Conservation (phyloP, 1,140 invertebrate species). For the Eriocheir sinensis region DNA sequence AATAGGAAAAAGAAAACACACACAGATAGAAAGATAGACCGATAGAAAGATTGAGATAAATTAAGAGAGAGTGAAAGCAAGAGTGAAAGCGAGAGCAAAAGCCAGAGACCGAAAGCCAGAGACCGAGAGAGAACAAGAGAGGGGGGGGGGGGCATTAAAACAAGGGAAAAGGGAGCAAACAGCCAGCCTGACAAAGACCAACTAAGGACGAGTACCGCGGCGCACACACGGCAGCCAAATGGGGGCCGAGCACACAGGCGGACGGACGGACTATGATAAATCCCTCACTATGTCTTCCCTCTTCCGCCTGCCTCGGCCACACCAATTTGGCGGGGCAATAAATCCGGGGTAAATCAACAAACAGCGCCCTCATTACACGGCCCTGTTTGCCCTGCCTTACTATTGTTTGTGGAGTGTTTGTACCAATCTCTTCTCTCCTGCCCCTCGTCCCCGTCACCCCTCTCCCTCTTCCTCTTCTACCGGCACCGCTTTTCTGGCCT, state of each 20-base stretch:
- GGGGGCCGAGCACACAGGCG: neutral
- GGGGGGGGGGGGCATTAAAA: too few species aligned
- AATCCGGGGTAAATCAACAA: neutral
- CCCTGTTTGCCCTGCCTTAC: conserved; percentile 28
- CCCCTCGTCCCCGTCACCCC: neutral
- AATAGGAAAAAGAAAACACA: too few species aligned
- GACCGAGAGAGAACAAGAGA: too few species aligned
- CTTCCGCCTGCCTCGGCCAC: neutral
- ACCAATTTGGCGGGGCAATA: conserved; percentile 3
- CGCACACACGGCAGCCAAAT: neutral
- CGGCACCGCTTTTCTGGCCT: neutral
- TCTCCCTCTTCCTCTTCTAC: neutral
- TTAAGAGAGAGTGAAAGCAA: too few species aligned
- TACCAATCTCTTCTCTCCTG: conserved; percentile 18
- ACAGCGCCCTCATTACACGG: neutral
- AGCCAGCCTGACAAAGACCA: too few species aligned
- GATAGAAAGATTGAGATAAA: too few species aligned
- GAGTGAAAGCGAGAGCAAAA: too few species aligned
- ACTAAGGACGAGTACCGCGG: neutral
- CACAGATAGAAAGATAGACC: too few species aligned
- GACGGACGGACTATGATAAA: conserved; percentile 24
- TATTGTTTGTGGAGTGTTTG: neutral
- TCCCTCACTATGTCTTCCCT: conserved; percentile 23
- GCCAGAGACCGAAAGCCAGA: too few species aligned
- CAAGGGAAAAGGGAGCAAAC: too few species aligned